These are phyloP conservation scores for Galleria mellonella DNA, from an alignment of 1,140 invertebrate species.

Conservation along the genomic window DNA sequence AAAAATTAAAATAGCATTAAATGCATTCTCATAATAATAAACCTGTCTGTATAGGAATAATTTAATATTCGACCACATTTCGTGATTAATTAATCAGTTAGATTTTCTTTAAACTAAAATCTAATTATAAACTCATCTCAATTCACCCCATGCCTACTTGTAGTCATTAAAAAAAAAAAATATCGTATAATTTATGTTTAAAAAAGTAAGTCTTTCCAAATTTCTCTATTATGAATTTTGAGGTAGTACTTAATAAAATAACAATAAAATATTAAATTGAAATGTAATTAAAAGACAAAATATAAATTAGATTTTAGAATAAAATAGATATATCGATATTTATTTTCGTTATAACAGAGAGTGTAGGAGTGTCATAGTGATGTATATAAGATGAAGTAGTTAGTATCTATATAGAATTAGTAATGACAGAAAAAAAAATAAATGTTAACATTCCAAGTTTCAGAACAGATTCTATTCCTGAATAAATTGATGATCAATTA, in stretches of 20 bases:
- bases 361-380: slow-evolving; percentile 15
- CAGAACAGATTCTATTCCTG: slow-evolving; percentile 59
- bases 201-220: slow-evolving; percentile 36
- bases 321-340: slow-evolving; percentile 46
- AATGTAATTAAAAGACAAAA: slow-evolving; percentile 39
- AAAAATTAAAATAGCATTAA: slow-evolving; percentile 15
- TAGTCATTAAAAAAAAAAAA: neutral
- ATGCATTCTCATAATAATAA: slow-evolving; percentile 21
- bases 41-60: neutral
- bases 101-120: no score
- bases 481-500: slow-evolving; percentile 48
- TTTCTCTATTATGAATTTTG: slow-evolving; percentile 31
- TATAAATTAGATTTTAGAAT: slow-evolving; percentile 43
- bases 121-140: no score
- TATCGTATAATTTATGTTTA: slow-evolving; percentile 6
- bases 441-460: slow-evolving; percentile 46
- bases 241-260: slow-evolving; percentile 27
- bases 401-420: slow-evolving; percentile 26
- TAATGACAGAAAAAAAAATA: slow-evolving; percentile 21
- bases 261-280: slow-evolving; percentile 28
- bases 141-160: no score
- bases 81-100: no score
- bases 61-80: no score
- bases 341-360: slow-evolving; percentile 52
- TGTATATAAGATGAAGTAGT: slow-evolving; percentile 42